These are phyloP conservation scores for Chrysina gloriosa DNA, from an alignment of 2,888 invertebrate species.

Conservation along the genomic window DNA sequence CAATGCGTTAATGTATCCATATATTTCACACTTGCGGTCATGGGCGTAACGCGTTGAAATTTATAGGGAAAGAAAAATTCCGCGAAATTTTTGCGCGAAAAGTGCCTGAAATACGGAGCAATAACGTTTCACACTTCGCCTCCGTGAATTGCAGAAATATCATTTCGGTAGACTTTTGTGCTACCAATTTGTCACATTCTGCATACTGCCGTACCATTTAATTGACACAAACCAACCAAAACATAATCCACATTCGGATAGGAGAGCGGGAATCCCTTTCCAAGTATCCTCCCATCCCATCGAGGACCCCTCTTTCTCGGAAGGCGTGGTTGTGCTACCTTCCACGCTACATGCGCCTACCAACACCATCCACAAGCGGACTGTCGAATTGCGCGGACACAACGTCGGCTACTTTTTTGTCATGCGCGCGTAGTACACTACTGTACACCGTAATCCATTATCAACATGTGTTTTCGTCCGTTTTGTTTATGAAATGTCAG, in stretches of 20 bases:
- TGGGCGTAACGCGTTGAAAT: conserved; percentile 3
- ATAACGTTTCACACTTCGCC: conserved; percentile 9
- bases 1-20: neutral
- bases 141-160: conserved; percentile 27
- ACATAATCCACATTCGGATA: conserved; percentile 57
- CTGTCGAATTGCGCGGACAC: conserved; percentile 61
- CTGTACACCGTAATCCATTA: conserved; percentile 38
- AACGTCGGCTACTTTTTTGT: conserved; percentile 46
- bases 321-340: conserved; percentile 55
- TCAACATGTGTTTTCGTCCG: conserved; percentile 48
- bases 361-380: conserved; percentile 59
- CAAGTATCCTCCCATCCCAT: conserved; percentile 51
- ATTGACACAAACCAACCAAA: conserved; percentile 51
- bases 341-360: conserved; percentile 58
- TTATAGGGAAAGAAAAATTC: conserved; percentile 8
- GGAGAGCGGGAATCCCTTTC: conserved; percentile 56
- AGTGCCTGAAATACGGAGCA: neutral
- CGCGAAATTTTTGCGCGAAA: conserved; percentile 1
- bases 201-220: conserved; percentile 45
- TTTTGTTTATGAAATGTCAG: conserved; percentile 48
- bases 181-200: conserved; percentile 40
- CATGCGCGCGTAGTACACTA: conserved; percentile 50
- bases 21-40: neutral
- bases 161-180: conserved; percentile 17
- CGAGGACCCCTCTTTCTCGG: conserved; percentile 54